phyloP scores from a whole-genome alignment of 2,113 vertebrate species.

The Leptosomus discolor region DNA sequence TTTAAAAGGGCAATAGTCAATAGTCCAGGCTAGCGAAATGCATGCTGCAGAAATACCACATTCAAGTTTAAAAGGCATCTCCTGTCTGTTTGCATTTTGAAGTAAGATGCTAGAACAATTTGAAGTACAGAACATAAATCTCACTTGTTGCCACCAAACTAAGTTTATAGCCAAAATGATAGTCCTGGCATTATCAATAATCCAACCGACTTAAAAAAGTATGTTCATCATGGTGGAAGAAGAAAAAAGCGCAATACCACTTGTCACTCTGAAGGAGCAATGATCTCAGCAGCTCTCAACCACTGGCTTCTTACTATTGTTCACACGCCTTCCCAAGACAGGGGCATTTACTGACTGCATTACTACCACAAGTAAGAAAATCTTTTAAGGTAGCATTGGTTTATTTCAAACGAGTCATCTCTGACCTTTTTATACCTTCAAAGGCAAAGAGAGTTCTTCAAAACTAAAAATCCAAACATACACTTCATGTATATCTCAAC shows the following conservation, averaged over 20 bases:
- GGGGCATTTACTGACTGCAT: not conserved
- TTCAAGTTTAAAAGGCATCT: not conserved
- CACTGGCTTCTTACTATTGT: not conserved
- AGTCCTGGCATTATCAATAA: not conserved
- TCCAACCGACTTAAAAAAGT: not conserved
- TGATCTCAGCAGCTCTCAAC: not conserved
- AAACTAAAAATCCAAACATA: not conserved
- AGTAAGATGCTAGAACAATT: not conserved
- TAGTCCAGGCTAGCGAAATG: not conserved
- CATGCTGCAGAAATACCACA: not conserved
- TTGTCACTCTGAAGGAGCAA: not conserved
- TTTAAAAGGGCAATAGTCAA: not conserved
- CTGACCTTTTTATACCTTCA: not conserved
- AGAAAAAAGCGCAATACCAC: no score
- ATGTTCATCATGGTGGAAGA: not conserved
- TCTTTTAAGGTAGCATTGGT: not conserved
- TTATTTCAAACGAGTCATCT: not conserved
- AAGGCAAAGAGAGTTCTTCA: not conserved
- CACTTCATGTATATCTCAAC: not conserved
- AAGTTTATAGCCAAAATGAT: not conserved
- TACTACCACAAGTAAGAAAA: not conserved
- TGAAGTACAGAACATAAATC: not conserved
- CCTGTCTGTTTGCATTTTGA: not conserved
- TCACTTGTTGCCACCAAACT: not conserved
- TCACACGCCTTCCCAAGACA: not conserved